These are phyloP conservation scores for Ormyrus pomaceus DNA, from an alignment of 2,888 invertebrate species.

Conservation along the genomic window DNA sequence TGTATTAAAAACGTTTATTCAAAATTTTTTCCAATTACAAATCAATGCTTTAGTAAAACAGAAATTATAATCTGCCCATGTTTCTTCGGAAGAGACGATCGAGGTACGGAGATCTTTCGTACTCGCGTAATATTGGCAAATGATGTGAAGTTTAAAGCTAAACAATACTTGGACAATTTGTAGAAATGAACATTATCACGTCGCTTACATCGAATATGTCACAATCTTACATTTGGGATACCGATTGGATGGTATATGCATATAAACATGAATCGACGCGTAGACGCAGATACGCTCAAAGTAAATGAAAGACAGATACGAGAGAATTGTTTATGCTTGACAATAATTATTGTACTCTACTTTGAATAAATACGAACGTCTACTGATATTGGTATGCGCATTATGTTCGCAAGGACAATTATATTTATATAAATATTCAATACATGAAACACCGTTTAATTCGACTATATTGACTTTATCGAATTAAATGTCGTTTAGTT, in stretches of 20 bases:
- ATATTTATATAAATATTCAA: slow-evolving; percentile 50
- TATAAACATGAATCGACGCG: slow-evolving; percentile 21
- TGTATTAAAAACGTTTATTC: slow-evolving; percentile 55
- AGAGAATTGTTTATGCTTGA: slow-evolving; percentile 60
- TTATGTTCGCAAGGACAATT: slow-evolving; percentile 64
- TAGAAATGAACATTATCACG: background rate
- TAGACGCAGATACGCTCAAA: slow-evolving; percentile 27
- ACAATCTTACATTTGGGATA: slow-evolving; percentile 74
- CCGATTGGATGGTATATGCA: slow-evolving; percentile 34
- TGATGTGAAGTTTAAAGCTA: background rate
- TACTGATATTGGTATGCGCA: slow-evolving; percentile 68
- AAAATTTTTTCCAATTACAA: slow-evolving; percentile 39
- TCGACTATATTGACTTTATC: slow-evolving; percentile 62
- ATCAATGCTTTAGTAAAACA: slow-evolving; percentile 8
- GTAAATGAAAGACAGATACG: background rate
- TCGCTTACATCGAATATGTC: slow-evolving; percentile 74
- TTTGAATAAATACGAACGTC: slow-evolving; percentile 66
- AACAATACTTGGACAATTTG: background rate
- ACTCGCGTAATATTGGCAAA: slow-evolving; percentile 24
- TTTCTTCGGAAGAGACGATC: slow-evolving; percentile 18
- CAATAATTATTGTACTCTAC: slow-evolving; percentile 69
- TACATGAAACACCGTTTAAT: slow-evolving; percentile 47
- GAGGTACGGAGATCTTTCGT: slow-evolving; percentile 12
- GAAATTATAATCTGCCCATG: slow-evolving; percentile 6
- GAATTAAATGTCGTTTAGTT: slow-evolving; percentile 61